Evolutionary conservation across 2,113 vertebrate species (phyloP), one percentile per base, ranked within the genome.

Genomic region (Atrichornis clamosus): DNA sequence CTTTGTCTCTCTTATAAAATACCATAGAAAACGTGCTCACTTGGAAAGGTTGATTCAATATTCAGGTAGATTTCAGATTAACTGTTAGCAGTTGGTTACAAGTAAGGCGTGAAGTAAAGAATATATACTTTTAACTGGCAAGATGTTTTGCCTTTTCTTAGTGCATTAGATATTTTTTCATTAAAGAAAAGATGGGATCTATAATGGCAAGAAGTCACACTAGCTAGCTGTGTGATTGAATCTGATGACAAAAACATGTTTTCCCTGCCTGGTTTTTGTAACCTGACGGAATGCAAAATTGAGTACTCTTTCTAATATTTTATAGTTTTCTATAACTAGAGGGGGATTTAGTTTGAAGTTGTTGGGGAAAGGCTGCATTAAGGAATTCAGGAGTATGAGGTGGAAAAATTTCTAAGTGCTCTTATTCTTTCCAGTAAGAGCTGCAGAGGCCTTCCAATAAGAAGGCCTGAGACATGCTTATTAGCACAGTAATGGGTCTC

Each of bases 181-280:
- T 24, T 26, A 10, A 44, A 75, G 30, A 35, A 63, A 76, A 72
- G 33, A n/a, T 12, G 0, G 2, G 4, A 3, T 4, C 17, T 87
- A 44, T 76, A 70, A 28, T 0, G 1, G 5, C 7, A 72, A 72
- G 83, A 64, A 37, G 14, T 87, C 10, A 32, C 23, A 42, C 18
- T 59, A 33, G 7, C 2, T 55, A 35, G 44, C 6, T 18, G 1
- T 64, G 59, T 60, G 35, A 52, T n/a, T 64, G 5, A 78, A 58
- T 42, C 5, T 0, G 1, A 20, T 46, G 13, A 21, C 4, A 26
- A 47, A 56, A 89, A 26, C 8, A 9, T 8, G 3, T 2, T 67
- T 70, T 79, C 23, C 24, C 21, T 52, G 15, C 6, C 18, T 63
- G 12, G 6, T 11, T 53, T 76, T 67, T 70, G 6, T 15, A 44